Evolutionary conservation across 2,888 invertebrate species (phyloP).

Genomic region (Aquatica leii): DNA sequence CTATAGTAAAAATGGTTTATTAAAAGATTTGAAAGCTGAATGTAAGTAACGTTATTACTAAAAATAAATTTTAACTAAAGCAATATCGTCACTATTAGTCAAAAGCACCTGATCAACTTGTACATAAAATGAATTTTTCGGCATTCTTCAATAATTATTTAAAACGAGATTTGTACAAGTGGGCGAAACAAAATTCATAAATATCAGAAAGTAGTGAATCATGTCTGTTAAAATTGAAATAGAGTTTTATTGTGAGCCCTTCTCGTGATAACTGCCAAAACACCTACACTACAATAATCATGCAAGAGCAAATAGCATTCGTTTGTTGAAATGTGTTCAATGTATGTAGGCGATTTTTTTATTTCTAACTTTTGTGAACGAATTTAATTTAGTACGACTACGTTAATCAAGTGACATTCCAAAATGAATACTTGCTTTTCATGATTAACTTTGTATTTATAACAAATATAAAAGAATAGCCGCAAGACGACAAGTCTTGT

Average conservation of each 20-base stretch:
- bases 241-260: conserved; percentile 11
- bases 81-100: conserved; percentile 8
- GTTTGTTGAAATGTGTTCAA: conserved; percentile 9
- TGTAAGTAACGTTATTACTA: neutral
- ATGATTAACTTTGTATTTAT: no score
- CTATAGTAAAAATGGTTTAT: no score
- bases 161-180: conserved; percentile 1
- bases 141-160: conserved; percentile 6
- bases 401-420: no score
- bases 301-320: conserved; percentile 10
- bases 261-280: conserved; percentile 15
- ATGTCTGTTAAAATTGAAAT: conserved; percentile 8
- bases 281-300: conserved; percentile 13
- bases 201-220: conserved; percentile 5
- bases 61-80: neutral
- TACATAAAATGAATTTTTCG: conserved; percentile 1
- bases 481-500: conserved; percentile 25
- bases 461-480: conserved; percentile 20
- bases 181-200: conserved; percentile 8
- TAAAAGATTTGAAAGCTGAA: no score
- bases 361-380: neutral
- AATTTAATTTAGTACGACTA: no score
- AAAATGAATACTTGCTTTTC: no score
- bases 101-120: conserved; percentile 11
- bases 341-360: conserved; percentile 1